These are phyloP conservation scores for Geophilus truncorum DNA, from an alignment of 2,888 invertebrate species.

Conservation along the genomic window DNA sequence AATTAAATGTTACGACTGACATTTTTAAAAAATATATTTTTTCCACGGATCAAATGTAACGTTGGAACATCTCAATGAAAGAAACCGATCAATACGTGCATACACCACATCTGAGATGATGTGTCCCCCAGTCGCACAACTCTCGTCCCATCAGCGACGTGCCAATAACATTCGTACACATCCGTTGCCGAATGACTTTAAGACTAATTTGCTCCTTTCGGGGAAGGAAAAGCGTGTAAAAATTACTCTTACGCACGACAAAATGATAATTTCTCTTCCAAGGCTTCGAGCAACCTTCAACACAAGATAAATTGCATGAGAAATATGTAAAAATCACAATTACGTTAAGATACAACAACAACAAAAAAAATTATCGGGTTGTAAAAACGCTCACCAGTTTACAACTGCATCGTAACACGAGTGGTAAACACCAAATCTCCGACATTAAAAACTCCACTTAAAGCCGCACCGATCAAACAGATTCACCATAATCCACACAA, in stretches of 20 bases:
- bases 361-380: background rate
- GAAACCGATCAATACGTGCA: background rate
- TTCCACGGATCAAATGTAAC: background rate
- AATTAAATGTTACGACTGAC: background rate
- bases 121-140: background rate
- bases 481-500: background rate
- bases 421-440: background rate
- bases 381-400: background rate
- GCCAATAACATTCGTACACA: constrained; percentile 16
- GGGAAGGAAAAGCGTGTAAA: background rate
- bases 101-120: background rate
- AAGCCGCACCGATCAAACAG: background rate
- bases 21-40: background rate
- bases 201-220: background rate
- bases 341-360: background rate
- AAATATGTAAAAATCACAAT: background rate
- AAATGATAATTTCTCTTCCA: background rate
- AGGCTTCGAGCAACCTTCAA: background rate
- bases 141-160: background rate
- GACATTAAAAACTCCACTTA: background rate
- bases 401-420: background rate
- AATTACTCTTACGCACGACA: background rate
- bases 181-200: background rate
- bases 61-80: background rate
- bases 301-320: background rate